Percentiles rank a stretch among this genome's conserved stretches.
phyloP scores from a whole-genome alignment of 2,113 vertebrate species.

The Girardinichthys multiradiatus region DNA sequence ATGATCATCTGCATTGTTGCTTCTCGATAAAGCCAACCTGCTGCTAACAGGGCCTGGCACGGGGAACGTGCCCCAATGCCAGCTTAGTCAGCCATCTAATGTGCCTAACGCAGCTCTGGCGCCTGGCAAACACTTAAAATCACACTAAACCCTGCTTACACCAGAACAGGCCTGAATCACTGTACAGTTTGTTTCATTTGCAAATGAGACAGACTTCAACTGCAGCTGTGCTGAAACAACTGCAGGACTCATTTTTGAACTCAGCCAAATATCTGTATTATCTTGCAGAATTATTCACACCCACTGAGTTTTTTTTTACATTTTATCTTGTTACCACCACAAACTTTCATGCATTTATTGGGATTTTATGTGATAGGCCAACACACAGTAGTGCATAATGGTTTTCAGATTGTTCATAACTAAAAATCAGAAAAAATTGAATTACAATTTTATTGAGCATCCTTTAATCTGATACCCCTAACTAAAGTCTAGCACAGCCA shows the following conservation, averaged over 20 bases:
- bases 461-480: not conserved
- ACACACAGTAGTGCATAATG: too few relatives aligned
- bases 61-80: conserved; percentile 30
- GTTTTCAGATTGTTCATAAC: too few relatives aligned
- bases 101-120: conserved; percentile 50
- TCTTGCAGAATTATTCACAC: not conserved
- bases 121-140: conserved; percentile 62
- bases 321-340: not conserved
- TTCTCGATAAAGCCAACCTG: conserved; percentile 13
- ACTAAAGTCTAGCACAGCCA: too few relatives aligned
- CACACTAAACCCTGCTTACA: conserved; percentile 48
- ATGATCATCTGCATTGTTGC: conserved; percentile 56
- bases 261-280: not conserved
- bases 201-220: conserved; percentile 48
- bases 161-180: conserved; percentile 38
- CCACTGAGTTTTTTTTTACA: not conserved
- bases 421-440: too few relatives aligned
- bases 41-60: conserved; percentile 45
- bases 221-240: conserved; percentile 26
- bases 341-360: not conserved
- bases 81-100: conserved; percentile 64
- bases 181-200: conserved; percentile 54
- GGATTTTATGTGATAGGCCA: not conserved
- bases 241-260: conserved; percentile 22
- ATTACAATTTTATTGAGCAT: not conserved